Base-by-base conservation (phyloP, 1,140 invertebrate species). In the Dryas iulia region DNA sequence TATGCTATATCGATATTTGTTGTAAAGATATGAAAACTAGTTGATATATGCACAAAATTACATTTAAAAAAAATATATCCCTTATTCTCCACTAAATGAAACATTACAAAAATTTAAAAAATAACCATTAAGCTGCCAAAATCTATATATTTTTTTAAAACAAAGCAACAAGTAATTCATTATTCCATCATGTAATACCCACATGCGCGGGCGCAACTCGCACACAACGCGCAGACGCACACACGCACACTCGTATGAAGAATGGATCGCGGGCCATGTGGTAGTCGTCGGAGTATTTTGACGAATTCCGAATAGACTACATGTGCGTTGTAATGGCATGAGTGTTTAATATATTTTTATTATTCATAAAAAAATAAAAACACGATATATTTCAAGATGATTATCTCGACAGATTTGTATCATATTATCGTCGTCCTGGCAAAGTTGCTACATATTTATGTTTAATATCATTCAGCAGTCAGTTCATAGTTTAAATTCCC, bases 271-370 rank as follows among this genome's bases (percentile, higher is more conserved):
- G 65, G 80, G 83, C 85, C 86, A 87, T 89, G 87, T 89, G 84
- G 86, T 83, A 83, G 85, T 83, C 67, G 75, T 73, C 80, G 81
- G 79, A 84, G 82, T 90, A 90, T 90, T 90, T 89, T 90, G 88
- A 90, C 86, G 88, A 90, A 90, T 90, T 90, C 86, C 84, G 77
- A 89, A 89, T 89, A 89, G 87, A 82, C 68, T 54, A 71, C 26
- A 72, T 77, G 82, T 77, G 72, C 79, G 78, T 84, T 72, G 23
- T 0, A 26, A 1, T n/a, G 57, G 79, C 2, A 18, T 18, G 5
- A 14, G 8, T 14, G 10, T 21, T 47, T 0, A 2, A 47, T n/a
- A n/a, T n/a, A 47, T 21, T 21, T 47, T 47, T 47, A 8, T 47
- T 47, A 18, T 8, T 0, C 6, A 18, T 47, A 28, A n/a, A n/a